Conservation (phyloP, 2,888 invertebrate species). For the Petrolisthes manimaculis region DNA sequence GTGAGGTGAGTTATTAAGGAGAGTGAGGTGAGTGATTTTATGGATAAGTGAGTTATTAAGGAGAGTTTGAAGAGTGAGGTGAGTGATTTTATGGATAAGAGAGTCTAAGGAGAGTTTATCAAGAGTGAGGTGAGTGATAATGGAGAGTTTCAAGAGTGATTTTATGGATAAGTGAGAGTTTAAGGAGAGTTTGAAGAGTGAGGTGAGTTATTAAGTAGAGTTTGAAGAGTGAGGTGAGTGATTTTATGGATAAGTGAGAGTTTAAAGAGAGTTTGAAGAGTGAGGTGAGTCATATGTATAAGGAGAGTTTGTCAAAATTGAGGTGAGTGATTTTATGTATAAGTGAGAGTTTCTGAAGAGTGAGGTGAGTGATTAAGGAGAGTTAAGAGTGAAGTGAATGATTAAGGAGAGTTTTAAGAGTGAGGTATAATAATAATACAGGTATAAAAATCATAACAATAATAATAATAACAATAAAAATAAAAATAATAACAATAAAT, state of each 20-base stretch:
- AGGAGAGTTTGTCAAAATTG: background rate
- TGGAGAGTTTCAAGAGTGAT: background rate
- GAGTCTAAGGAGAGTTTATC: background rate
- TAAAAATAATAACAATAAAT: too few species aligned
- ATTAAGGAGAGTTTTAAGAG: too few species aligned
- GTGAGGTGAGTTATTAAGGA: too few species aligned
- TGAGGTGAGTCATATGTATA: background rate
- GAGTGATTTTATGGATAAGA: constrained; percentile 26
- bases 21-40: constrained; percentile 39
- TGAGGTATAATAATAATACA: too few species aligned
- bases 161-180: too few species aligned
- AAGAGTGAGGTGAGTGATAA: too few species aligned
- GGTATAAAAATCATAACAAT: too few species aligned
- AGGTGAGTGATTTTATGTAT: background rate
- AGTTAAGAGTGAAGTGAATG: background rate
- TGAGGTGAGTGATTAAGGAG: background rate
- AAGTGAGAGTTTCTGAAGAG: background rate
- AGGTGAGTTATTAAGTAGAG: constrained; percentile 27
- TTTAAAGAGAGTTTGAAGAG: too few species aligned
- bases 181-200: background rate
- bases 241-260: background rate
- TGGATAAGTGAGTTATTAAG: background rate
- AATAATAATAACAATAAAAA: too few species aligned
- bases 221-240: constrained; percentile 29
- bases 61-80: constrained; percentile 22